Conservation (phyloP, 2,113 vertebrate genomes). For the Gadus macrocephalus region DNA sequence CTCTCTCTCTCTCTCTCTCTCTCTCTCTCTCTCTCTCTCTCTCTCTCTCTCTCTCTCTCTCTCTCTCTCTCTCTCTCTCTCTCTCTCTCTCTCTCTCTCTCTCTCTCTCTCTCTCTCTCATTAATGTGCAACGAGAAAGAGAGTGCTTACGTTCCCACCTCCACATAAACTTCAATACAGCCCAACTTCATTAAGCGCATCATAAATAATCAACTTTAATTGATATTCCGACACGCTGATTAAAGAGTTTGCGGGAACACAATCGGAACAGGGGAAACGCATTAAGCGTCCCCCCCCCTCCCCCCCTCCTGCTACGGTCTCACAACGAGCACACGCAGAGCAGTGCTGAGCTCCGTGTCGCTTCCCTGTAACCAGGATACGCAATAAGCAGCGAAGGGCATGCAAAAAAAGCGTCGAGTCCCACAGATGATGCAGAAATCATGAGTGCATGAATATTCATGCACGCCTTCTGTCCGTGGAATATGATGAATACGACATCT, state of each 20-base stretch:
- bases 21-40: neutral
- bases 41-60: constrained; percentile 8
- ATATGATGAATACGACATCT: constrained; percentile 43
- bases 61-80: neutral
- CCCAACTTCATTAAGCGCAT: constrained; percentile 43
- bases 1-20: too few relatives aligned
- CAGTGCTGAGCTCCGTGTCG: constrained; percentile 18
- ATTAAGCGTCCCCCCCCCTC: constrained; percentile 23
- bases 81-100: constrained; percentile 23
- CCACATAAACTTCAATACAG: constrained; percentile 39
- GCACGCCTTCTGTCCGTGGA: constrained; percentile 39
- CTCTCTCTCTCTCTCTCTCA: neutral
- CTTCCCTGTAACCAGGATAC: constrained; percentile 34
- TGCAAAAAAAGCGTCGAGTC: neutral
- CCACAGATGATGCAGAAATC: constrained; percentile 48
- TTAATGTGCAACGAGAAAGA: constrained; percentile 29
- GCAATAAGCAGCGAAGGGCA: constrained; percentile 9
- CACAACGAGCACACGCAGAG: constrained; percentile 8
- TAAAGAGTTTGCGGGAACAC: constrained; percentile 50
- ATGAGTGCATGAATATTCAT: constrained; percentile 55
- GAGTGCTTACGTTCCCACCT: constrained; percentile 9
- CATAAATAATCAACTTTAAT: constrained; percentile 61
- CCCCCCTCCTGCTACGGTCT: neutral
- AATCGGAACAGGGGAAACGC: constrained; percentile 42
- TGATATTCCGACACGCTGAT: constrained; percentile 49